Conservation (phyloP, 2,113 vertebrate species). For the Ahaetulla prasina region DNA sequence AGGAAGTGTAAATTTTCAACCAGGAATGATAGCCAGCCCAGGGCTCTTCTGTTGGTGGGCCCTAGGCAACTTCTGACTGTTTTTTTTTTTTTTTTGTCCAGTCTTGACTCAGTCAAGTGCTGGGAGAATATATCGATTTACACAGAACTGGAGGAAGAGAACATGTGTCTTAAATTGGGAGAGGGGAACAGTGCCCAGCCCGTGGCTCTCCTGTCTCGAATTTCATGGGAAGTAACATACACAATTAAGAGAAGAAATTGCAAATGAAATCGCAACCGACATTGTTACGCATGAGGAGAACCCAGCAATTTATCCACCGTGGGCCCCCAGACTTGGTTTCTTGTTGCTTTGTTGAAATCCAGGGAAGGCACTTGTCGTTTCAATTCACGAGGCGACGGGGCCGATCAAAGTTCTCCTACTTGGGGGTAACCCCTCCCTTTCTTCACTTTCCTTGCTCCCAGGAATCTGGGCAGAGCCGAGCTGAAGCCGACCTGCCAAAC, state of each 20-base stretch:
- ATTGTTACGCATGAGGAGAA: slow-evolving; percentile 1
- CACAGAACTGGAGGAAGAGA: slow-evolving; percentile 20
- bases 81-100: too few relatives aligned
- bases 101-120: neutral
- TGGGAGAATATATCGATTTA: neutral
- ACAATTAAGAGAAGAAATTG: slow-evolving; percentile 44
- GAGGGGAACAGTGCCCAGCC: neutral
- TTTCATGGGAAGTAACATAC: slow-evolving; percentile 33
- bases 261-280: slow-evolving; percentile 27
- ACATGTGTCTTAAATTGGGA: slow-evolving; percentile 14
- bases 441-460: neutral
- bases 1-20: too few relatives aligned
- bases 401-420: slow-evolving; percentile 48
- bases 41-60: slow-evolving; percentile 23
- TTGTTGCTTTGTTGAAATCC: slow-evolving; percentile 46
- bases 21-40: neutral
- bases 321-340: slow-evolving; percentile 1
- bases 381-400: slow-evolving; percentile 44
- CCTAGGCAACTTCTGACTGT: neutral
- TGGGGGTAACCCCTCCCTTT: neutral
- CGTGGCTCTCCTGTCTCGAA: slow-evolving; percentile 13
- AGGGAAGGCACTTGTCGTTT: slow-evolving; percentile 35
- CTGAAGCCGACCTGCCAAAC: slow-evolving; percentile 20
- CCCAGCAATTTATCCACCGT: slow-evolving; percentile 37
- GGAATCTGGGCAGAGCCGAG: neutral